Evolutionary conservation across 2,113 vertebrate genomes (phyloP).

Genomic region (Arizona elegans): DNA sequence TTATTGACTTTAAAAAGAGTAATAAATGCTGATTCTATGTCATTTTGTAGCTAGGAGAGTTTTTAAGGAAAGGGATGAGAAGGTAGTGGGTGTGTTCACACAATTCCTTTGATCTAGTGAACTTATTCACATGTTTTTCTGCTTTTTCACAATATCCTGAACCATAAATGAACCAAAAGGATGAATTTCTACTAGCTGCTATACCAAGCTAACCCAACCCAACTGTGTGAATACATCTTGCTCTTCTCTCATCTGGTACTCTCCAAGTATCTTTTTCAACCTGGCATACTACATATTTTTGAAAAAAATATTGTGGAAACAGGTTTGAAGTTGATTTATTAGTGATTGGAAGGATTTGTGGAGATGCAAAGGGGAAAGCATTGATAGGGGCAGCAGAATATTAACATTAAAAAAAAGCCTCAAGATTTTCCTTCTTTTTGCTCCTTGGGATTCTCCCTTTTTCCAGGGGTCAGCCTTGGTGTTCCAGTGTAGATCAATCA

Average conservation of each 20-base stretch:
- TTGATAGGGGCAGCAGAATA: no score
- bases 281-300: not conserved
- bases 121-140: not conserved
- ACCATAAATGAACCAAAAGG: not conserved
- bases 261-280: not conserved
- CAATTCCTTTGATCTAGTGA: not conserved
- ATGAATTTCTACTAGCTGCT: not conserved
- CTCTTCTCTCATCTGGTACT: not conserved
- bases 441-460: not conserved
- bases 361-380: no score
- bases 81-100: not conserved
- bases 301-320: not conserved
- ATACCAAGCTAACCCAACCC: not conserved
- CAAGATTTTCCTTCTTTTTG: not conserved
- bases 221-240: not conserved
- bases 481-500: not conserved
- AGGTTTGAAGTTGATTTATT: not conserved
- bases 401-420: not conserved
- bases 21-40: not conserved
- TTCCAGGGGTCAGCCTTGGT: not conserved
- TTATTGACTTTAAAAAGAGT: constrained; percentile 16
- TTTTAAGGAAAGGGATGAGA: not conserved
- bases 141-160: not conserved
- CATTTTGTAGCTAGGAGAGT: not conserved
- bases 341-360: not conserved